These are phyloP conservation scores for Aethes cnicana DNA, from an alignment of 2,888 invertebrate genomes.

Conservation along the genomic window DNA sequence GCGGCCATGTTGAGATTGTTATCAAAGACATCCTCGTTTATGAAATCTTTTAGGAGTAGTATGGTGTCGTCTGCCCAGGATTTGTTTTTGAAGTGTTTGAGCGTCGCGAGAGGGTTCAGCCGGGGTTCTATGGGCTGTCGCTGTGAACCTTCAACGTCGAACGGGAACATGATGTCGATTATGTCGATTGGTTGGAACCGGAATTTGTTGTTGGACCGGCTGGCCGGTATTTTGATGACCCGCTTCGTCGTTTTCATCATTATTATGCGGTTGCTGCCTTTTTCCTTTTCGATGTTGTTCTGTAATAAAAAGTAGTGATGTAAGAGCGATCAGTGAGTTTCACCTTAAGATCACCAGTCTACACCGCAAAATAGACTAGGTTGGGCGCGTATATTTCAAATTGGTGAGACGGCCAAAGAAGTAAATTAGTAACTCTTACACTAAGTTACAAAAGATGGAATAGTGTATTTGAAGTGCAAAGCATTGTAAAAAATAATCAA, in stretches of 20 bases:
- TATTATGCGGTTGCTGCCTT: constrained; percentile 83
- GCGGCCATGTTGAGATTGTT: constrained; percentile 68
- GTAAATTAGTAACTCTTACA: no score
- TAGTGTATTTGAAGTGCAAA: no score
- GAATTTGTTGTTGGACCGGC: constrained; percentile 61
- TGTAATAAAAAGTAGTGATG: no score
- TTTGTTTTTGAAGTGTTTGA: constrained; percentile 63
- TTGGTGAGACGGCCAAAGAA: no score
- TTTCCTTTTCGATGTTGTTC: constrained; percentile 80
- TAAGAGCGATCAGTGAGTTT: no score
- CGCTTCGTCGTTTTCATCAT: constrained; percentile 88
- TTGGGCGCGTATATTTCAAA: no score
- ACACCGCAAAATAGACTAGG: no score
- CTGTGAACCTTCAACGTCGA: constrained; percentile 56
- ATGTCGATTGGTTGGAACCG: constrained; percentile 66
- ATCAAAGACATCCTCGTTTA: constrained; percentile 53
- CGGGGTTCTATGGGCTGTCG: constrained; percentile 57
- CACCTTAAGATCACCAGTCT: no score
- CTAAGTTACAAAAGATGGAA: constrained; percentile 46
- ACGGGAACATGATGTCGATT: constrained; percentile 70
- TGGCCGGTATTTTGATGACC: constrained; percentile 86
- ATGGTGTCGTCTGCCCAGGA: constrained; percentile 71
- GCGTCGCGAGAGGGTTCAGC: constrained; percentile 55
- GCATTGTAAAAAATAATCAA: no score
- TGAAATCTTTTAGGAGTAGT: constrained; percentile 62